phyloP scores from a whole-genome alignment of 2,888 invertebrate genomes.

The Galeruca laticollis region DNA sequence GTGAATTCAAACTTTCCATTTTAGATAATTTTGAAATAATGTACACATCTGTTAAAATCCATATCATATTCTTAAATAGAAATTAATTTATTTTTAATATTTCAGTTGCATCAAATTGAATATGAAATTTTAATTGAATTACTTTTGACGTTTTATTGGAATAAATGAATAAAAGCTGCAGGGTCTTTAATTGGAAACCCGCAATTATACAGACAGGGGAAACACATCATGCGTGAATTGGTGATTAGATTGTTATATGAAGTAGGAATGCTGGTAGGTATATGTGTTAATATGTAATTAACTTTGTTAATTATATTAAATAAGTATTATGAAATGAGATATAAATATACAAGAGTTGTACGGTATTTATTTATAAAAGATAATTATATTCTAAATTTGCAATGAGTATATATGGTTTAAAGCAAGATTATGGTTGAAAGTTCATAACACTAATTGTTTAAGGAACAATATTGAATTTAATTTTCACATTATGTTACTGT shows the following conservation, averaged over 20 bases:
- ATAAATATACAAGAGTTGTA: slow-evolving; percentile 20
- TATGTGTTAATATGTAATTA: slow-evolving; percentile 27
- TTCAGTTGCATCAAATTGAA: neutral
- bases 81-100: neutral
- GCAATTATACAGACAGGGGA: slow-evolving; percentile 31
- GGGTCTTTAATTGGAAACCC: slow-evolving; percentile 29
- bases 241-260: slow-evolving; percentile 19
- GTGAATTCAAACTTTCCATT: neutral
- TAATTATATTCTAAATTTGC: neutral
- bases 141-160: slow-evolving; percentile 1
- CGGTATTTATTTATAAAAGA: neutral
- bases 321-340: slow-evolving; percentile 10
- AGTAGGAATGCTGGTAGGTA: slow-evolving; percentile 14
- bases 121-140: neutral
- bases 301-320: slow-evolving; percentile 15
- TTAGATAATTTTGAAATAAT: neutral
- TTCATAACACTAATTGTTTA: too few species aligned
- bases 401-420: too few species aligned
- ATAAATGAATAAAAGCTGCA: slow-evolving; percentile 28
- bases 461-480: too few species aligned
- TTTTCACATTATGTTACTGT: too few species aligned
- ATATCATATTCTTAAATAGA: neutral
- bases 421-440: too few species aligned
- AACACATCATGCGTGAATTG: slow-evolving; percentile 33
- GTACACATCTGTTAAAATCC: neutral